Base-by-base conservation (phyloP, 2,888 invertebrate species). In the Hirtodrosophila alboralis region DNA sequence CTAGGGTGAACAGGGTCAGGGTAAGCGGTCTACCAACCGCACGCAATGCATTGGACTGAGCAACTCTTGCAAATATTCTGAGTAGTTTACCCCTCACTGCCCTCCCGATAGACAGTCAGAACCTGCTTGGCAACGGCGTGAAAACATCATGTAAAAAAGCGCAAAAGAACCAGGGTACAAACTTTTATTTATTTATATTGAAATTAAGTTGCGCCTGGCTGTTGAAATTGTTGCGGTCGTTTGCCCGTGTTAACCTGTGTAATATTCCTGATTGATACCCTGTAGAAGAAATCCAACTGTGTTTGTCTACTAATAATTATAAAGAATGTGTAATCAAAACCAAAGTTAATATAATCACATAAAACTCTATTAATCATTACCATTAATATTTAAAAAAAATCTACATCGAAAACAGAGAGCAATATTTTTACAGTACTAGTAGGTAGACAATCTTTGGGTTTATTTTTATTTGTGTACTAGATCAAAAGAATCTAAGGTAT, bases 101-200 rank as follows among this genome's bases (percentile, higher is more conserved):
- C 2, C 14, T n/a, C n/a, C 10, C 26, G 5, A 30, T 4, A 18
- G 18, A 3, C 18, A 18, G 1, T n/a, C 23, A 34, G 33, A 23
- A 37, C 26, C 26, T 43, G 18, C 54, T 26, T 54, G 21, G 23
- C 47, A 30, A 7, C 38, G 21, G 40, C 49, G 48, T 49, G 30
- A 66, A 48, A 53, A 63, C 51, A 63, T 64, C 27, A 47, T 45
- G 38, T 26, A 63, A 34, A 49, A 56, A 51, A 27, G 21, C 14
- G 21, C 21, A 6, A 38, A 37, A 47, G 18, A 49, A 27, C 44
- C 10, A 41, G 45, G 57, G 49, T 57, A 63, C 18, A 44, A 57
- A 57, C 26, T 60, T 70, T 80, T 74, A 81, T 83, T 86, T 83
- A 86, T 83, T 84, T 83, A 77, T 86, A 72, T 80, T 84, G 84